These are phyloP conservation scores for Panulirus ornatus DNA, from an alignment of 1,140 invertebrate genomes.

Conservation along the genomic window DNA sequence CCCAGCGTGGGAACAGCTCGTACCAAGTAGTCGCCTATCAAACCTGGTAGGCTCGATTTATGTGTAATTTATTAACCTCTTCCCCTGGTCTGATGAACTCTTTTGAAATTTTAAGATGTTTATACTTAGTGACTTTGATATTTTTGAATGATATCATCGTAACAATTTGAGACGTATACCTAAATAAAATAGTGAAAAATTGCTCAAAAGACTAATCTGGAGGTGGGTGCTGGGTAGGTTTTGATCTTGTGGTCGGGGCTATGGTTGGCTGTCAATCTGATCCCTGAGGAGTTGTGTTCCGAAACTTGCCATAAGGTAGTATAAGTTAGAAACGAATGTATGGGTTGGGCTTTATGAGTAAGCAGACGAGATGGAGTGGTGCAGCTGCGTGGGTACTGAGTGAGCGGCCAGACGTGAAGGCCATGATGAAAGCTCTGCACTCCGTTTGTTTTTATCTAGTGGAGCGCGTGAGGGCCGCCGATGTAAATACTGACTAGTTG, in stretches of 20 bases:
- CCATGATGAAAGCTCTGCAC: background rate
- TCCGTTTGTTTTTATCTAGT: constrained; percentile 20
- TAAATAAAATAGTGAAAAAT: background rate
- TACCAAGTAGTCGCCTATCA: constrained; percentile 55
- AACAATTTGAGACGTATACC: background rate
- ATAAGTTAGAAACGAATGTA: background rate
- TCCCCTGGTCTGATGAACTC: background rate
- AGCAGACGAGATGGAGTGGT: too few species aligned
- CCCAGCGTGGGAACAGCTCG: constrained; percentile 51
- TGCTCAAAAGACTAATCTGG: background rate
- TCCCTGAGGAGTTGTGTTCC: constrained; percentile 12
- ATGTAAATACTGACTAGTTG: background rate
- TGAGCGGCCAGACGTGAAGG: background rate
- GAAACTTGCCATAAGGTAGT: background rate
- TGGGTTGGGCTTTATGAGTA: too few species aligned
- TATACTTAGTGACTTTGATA: background rate
- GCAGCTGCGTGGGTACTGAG: background rate
- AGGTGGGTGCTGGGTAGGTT: background rate
- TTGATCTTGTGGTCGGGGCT: constrained; percentile 8
- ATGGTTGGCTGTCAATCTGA: constrained; percentile 16
- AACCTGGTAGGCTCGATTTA: constrained; percentile 13
- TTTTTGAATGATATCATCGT: background rate
- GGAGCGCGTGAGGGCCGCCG: constrained; percentile 15
- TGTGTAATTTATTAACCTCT: constrained; percentile 21
- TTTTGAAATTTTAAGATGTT: background rate